Percentiles rank a stretch among this genome's conserved stretches.
Evolutionary conservation across 2,797 vertebrate species (phyloP).

Genomic region (Tinamus major): DNA sequence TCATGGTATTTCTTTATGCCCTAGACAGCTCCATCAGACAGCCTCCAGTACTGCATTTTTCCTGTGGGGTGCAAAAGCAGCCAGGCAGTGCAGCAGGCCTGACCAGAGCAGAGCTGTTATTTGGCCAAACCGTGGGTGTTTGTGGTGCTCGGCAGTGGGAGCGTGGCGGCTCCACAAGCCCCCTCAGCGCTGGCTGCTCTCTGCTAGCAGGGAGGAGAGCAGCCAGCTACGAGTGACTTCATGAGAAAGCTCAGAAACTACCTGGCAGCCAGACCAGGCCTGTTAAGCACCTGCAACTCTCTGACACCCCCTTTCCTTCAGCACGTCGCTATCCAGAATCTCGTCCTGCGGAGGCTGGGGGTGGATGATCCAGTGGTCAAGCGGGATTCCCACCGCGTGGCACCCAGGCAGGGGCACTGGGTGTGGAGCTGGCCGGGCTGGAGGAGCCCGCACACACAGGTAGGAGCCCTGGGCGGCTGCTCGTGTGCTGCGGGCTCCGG

Average conservation of each 20-base stretch:
- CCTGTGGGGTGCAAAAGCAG: background rate
- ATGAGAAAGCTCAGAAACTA: background rate
- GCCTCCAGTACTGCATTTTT: background rate
- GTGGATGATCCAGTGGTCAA: background rate
- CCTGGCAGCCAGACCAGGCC: background rate
- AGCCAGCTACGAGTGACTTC: background rate
- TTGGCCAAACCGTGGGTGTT: background rate
- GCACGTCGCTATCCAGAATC: fast-evolving
- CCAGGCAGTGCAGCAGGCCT: fast-evolving
- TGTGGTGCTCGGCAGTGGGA: fast-evolving
- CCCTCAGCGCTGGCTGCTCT: background rate
- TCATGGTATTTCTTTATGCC: background rate
- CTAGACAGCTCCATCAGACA: background rate
- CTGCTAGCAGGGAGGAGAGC: background rate
- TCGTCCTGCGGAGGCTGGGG: background rate
- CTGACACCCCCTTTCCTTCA: background rate
- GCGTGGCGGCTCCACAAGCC: background rate
- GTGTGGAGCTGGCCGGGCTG: too few species aligned
- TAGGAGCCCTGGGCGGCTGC: too few species aligned
- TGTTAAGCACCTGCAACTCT: background rate
- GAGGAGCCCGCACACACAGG: too few species aligned
- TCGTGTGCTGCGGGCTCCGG: too few species aligned
- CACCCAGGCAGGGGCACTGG: background rate
- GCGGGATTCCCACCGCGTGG: background rate
- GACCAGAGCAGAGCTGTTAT: background rate